Evolutionary conservation across 2,888 invertebrate genomes (phyloP), one percentile per base, ranked within the genome.

Genomic region (Tholera decimalis): DNA sequence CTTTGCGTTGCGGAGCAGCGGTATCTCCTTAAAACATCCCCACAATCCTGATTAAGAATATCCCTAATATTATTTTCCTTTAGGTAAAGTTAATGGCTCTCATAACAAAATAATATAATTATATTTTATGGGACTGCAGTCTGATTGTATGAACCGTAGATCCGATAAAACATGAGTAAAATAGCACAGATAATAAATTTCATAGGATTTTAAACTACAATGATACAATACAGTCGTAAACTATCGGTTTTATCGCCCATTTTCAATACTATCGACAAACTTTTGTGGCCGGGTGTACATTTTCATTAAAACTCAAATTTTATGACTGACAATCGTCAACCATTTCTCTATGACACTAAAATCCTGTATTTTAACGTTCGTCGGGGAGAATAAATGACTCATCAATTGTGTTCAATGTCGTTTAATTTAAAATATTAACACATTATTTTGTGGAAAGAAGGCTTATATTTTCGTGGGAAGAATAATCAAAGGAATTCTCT

Each of bases 261-360:
- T 66, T 55, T n/a, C 37, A 74, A 67, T 55, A 56, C 39, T 74
- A 56, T 74, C 43, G 49, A 50, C 15, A n/a, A 49, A 70, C 22
- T 69, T 57, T 68, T 43, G 69, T 57, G 39, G 15, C 7, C 4
- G 24, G 37, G n/a, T 46, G 41, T 70, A 53, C 51, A 43, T 58
- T 58, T 68, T 53, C 58, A 75, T 68, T 69, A 47, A 74, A 75
- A 37, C 41, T 56, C 9, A 49, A 74, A 47, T 68, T 69, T 69
- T 46, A 66, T 35, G 51, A 53, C 37, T 28, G 11, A 22, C 24
- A 30, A 30, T 47, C 47, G 30, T 73, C 20, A 50, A 65, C 22
- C 47, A 33, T 44, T 15, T n/a, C 9, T 20, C 8, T 1, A 24
- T 39, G 9, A 3, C 9, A 3, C 5, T 8, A 39, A 39, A 9